A percentile compares a stretch with the other conserved stretches of the same genome.
Evolutionary conservation across 2,113 vertebrate genomes (phyloP).

Genomic region (Xenus cinereus): DNA sequence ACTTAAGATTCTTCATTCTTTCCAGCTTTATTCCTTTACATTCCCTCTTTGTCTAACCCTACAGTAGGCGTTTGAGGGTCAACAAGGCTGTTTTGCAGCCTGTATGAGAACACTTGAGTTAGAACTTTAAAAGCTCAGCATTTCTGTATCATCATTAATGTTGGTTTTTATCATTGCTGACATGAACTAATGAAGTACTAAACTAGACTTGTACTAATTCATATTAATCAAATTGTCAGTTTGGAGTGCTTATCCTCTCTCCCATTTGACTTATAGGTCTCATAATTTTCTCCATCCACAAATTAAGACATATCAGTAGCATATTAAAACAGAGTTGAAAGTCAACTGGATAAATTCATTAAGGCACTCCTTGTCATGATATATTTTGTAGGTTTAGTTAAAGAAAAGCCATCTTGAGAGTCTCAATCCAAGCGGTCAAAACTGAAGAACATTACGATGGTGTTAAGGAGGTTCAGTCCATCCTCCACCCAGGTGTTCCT

Average conservation of each 20-base stretch:
- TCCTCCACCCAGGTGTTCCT: background rate
- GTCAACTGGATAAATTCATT: slow-evolving; percentile 20
- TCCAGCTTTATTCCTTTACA: background rate
- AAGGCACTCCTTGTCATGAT: background rate
- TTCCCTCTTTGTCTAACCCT: background rate
- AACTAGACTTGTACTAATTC: background rate
- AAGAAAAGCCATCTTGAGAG: slow-evolving; percentile 8
- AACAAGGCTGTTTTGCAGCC: background rate
- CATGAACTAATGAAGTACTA: slow-evolving; percentile 56
- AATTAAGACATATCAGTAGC: slow-evolving; percentile 35
- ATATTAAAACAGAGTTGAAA: slow-evolving; percentile 10
- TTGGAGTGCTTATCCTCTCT: slow-evolving; percentile 20
- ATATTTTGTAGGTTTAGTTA: background rate
- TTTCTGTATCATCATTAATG: slow-evolving; percentile 12
- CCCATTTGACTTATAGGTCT: slow-evolving; percentile 32
- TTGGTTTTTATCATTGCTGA: slow-evolving; percentile 26
- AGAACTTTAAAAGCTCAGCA: background rate
- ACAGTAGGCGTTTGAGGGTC: background rate
- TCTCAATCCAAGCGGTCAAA: background rate
- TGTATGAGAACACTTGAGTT: background rate
- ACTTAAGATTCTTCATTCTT: background rate
- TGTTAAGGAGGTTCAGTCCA: background rate
- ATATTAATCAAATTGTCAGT: slow-evolving; percentile 50
- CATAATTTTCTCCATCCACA: slow-evolving; percentile 29
- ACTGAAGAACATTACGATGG: background rate